A percentile compares a stretch with the other conserved stretches of the same genome.
These are phyloP conservation scores for Drosophila parvula DNA, from an alignment of 1,140 invertebrate genomes.

Conservation along the genomic window DNA sequence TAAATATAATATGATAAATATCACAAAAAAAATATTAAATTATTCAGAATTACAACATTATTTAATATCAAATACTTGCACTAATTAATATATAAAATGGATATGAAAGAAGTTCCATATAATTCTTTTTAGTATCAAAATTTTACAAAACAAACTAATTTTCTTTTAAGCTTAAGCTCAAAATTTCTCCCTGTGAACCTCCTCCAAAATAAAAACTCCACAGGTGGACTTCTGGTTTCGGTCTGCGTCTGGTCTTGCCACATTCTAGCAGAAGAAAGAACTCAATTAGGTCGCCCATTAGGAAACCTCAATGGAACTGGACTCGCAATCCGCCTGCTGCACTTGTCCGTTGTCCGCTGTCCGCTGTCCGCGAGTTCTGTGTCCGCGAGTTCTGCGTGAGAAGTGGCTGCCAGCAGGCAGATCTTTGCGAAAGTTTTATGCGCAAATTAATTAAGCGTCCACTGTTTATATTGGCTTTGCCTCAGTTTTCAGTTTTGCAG, in stretches of 20 bases:
- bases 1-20: not conserved
- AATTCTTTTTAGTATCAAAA: no score
- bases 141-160: not conserved
- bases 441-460: slow-evolving; percentile 69
- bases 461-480: slow-evolving; percentile 53
- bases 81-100: no score
- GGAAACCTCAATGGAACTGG: slow-evolving; percentile 63
- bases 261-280: slow-evolving; percentile 35
- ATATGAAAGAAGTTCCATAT: no score
- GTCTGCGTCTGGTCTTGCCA: slow-evolving; percentile 51
- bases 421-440: slow-evolving; percentile 73
- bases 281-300: slow-evolving; percentile 49
- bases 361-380: slow-evolving; percentile 13
- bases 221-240: slow-evolving; percentile 24
- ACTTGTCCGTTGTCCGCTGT: slow-evolving; percentile 8
- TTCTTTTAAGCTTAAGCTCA: not conserved
- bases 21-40: not conserved
- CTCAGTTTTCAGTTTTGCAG: slow-evolving; percentile 28
- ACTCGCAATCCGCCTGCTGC: slow-evolving; percentile 22
- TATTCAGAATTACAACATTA: no score
- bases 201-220: slow-evolving; percentile 36
- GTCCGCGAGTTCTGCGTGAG: slow-evolving; percentile 50
- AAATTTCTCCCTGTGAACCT: not conserved
- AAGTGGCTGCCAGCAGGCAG: slow-evolving; percentile 28
- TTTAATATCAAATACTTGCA: no score